Evolutionary conservation across 2,888 invertebrate genomes (phyloP).

Genomic region (Argyresthia goedartella): DNA sequence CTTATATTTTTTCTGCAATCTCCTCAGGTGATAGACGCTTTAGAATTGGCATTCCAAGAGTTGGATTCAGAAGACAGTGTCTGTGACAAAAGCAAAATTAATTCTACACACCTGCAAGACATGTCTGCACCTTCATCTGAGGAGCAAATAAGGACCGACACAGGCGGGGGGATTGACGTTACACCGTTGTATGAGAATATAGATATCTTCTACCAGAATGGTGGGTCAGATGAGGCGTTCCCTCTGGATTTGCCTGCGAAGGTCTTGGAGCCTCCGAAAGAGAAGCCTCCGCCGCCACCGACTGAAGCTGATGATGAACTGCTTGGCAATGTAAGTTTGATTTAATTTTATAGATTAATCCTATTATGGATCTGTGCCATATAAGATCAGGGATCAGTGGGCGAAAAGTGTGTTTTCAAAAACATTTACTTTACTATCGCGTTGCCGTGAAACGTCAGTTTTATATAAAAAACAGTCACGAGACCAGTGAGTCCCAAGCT

Average conservation of each 20-base stretch:
- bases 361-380: too few species aligned
- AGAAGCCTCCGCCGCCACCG: constrained; percentile 88
- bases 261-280: constrained; percentile 82
- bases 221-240: constrained; percentile 39
- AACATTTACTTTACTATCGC: too few species aligned
- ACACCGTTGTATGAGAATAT: constrained; percentile 74
- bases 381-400: too few species aligned
- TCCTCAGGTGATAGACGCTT: constrained; percentile 72
- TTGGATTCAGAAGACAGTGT: constrained; percentile 66
- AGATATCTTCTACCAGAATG: constrained; percentile 65
- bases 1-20: constrained; percentile 11
- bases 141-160: constrained; percentile 12
- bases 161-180: constrained; percentile 34
- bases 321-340: constrained; percentile 50
- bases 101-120: constrained; percentile 22
- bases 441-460: too few species aligned
- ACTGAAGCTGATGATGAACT: constrained; percentile 64
- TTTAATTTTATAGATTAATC: background rate
- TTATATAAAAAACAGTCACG: too few species aligned
- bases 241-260: constrained; percentile 71
- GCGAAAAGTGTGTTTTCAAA: too few species aligned
- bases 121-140: constrained; percentile 9
- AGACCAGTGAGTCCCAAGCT: too few species aligned
- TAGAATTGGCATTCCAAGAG: constrained; percentile 74
- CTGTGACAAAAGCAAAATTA: constrained; percentile 34